phyloP scores from a whole-genome alignment of 2,113 vertebrate genomes.

The Oreochromis tanganicae region DNA sequence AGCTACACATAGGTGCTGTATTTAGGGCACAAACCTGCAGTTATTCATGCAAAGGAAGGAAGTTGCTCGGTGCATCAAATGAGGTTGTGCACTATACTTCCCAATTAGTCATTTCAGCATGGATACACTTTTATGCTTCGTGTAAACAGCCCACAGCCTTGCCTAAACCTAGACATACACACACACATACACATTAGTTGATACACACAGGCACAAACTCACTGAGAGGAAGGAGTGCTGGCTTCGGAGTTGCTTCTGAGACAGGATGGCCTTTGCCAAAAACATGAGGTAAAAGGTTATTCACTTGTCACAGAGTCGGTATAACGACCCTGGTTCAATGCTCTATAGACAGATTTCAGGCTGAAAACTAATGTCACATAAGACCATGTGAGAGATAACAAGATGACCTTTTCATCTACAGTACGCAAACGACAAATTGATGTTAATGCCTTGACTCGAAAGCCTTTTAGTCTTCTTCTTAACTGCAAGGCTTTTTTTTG shows the following conservation, averaged over 20 bases:
- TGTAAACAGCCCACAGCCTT: slow-evolving; percentile 53
- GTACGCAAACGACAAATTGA: slow-evolving; percentile 48
- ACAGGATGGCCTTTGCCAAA: slow-evolving; percentile 59
- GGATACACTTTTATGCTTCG: slow-evolving; percentile 65
- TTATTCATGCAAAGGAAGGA: slow-evolving; percentile 51
- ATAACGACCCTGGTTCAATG: slow-evolving; percentile 16
- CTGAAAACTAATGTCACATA: slow-evolving; percentile 16
- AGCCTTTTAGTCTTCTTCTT: neutral
- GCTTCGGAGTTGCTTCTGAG: slow-evolving; percentile 24
- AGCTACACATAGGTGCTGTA: neutral
- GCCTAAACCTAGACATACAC: slow-evolving; percentile 14
- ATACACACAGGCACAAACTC: neutral
- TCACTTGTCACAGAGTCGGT: slow-evolving; percentile 28
- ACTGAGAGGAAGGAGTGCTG: neutral
- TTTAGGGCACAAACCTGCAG: slow-evolving; percentile 36
- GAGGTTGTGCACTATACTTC: slow-evolving; percentile 56
- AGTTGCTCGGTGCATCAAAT: slow-evolving; percentile 37
- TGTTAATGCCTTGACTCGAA: slow-evolving; percentile 33
- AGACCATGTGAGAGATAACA: slow-evolving; percentile 42
- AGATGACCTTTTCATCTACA: slow-evolving; percentile 56
- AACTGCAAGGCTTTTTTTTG: neutral
- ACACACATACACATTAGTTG: neutral
- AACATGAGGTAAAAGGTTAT: slow-evolving; percentile 58
- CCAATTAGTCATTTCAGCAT: slow-evolving; percentile 69
- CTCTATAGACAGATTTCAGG: slow-evolving; percentile 27